Evolutionary conservation across 2,113 vertebrate species (phyloP), one percentile per base, ranked within the genome.

Genomic region (Dromaius novaehollandiae): DNA sequence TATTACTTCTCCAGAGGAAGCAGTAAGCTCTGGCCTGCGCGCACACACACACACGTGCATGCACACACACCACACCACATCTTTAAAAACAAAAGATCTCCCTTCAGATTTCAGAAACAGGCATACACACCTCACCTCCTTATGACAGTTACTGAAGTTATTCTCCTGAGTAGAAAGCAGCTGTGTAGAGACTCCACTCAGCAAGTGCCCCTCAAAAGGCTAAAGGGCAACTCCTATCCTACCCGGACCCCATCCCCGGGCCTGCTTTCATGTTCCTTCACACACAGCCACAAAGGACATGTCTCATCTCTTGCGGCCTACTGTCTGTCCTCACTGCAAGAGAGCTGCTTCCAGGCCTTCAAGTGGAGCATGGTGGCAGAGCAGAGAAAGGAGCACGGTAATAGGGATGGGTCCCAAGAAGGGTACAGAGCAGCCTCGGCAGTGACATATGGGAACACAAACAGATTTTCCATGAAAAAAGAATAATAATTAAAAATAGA

Each of bases 371-470:
- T 1, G 7, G 73, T 38, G 75, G 48, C 81, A 91, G 42, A 94
- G 78, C 75, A 69, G 58, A 53, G 71, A 91, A 82, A 87, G 94
- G 71, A 30, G 63, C 5, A 30, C 7, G 36, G 68, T 66, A 60
- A 53, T 79, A 91, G 17, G 66, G 63, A 82, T 61, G 44, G 17
- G 34, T 77, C 44, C 56, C 63, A 61, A 80, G n/a, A 80, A 77
- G 70, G 91, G 58, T 53, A 89, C 40, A 94, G 75, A 91, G 61
- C 66, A 96, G 70, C 63, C 53, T 63, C 87, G 28, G 20, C 91
- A 83, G 11, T 5, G 11, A 63, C 44, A 63, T 53, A 86, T 66
- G 63, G 68, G 58, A 91, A 93, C 4, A 69, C 24, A 74, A 26
- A 55, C 48, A 26, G 11, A 24, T 83, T 85, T 80, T 36, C 32